Percentiles rank a stretch among this genome's conserved stretches.
Evolutionary conservation across 2,888 invertebrate genomes (phyloP).

Genomic region (Himalopsyche kuldschensis): DNA sequence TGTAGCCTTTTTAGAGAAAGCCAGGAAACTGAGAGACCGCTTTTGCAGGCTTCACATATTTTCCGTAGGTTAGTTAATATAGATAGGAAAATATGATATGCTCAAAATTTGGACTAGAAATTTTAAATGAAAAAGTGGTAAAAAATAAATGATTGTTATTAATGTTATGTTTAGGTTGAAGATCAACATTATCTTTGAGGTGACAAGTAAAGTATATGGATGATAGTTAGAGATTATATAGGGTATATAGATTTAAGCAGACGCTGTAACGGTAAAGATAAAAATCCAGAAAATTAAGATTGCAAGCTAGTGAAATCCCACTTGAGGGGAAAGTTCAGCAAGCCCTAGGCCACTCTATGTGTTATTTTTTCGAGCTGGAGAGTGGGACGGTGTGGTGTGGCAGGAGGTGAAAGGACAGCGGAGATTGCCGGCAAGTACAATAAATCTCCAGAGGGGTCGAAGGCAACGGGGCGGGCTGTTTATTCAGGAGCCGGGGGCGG

Average conservation of each 20-base stretch:
- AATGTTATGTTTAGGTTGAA: too few relatives aligned
- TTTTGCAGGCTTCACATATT: too few relatives aligned
- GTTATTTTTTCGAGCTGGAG: not conserved
- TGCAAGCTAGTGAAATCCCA: not conserved
- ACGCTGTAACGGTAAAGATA: not conserved
- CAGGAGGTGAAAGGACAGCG: constrained; percentile 27
- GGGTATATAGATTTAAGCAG: not conserved
- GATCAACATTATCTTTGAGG: too few relatives aligned
- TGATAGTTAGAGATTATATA: too few relatives aligned
- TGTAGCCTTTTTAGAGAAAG: too few relatives aligned
- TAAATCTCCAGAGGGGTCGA: constrained; percentile 28
- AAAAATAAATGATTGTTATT: too few relatives aligned
- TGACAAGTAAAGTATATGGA: too few relatives aligned
- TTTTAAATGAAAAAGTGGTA: too few relatives aligned
- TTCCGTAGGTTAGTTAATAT: too few relatives aligned
- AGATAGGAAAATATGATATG: too few relatives aligned
- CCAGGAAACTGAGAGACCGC: too few relatives aligned
- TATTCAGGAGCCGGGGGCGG: not conserved
- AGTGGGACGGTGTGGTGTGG: not conserved
- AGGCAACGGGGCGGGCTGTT: constrained; percentile 2
- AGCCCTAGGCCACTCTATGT: not conserved
- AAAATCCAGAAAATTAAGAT: not conserved
- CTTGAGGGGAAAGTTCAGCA: not conserved
- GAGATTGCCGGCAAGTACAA: constrained; percentile 34
- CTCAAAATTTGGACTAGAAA: too few relatives aligned